Conservation (phyloP, 1,140 invertebrate species). For the Caenorhabditis brenneri region DNA sequence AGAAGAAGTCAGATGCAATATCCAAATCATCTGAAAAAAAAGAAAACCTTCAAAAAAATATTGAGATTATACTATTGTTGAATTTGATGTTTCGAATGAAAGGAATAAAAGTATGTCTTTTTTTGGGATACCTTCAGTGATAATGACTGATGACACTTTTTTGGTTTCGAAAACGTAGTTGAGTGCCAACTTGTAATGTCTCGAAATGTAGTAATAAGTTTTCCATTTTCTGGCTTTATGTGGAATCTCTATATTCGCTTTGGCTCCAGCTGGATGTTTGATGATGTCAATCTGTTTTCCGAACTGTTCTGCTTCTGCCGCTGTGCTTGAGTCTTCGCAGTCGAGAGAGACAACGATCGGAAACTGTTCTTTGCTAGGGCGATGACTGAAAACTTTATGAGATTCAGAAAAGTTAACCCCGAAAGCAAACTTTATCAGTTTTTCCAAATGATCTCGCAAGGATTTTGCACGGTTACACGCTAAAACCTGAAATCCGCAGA, state of each 20-base stretch:
- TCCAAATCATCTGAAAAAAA: constrained; percentile 88
- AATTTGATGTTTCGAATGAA: too few species aligned
- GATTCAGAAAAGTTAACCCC: too few species aligned
- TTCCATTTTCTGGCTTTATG: constrained; percentile 88
- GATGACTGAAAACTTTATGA: constrained; percentile 79
- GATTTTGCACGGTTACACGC: constrained; percentile 87
- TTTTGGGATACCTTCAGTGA: constrained; percentile 95
- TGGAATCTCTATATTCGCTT: constrained; percentile 83
- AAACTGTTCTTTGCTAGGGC: constrained; percentile 83
- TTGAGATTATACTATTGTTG: too few species aligned
- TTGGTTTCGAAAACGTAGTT: constrained; percentile 85
- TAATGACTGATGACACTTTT: constrained; percentile 85
- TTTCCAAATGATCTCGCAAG: constrained; percentile 85
- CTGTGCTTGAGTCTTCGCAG: constrained; percentile 84
- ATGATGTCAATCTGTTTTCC: constrained; percentile 81
- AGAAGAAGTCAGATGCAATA: constrained; percentile 92
- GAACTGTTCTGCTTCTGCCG: constrained; percentile 82
- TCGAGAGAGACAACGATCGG: constrained; percentile 96
- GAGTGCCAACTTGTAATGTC: constrained; percentile 94
- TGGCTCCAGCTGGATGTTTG: constrained; percentile 84
- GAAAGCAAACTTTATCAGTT: constrained; percentile 87
- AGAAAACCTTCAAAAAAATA: neutral
- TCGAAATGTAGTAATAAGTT: constrained; percentile 93
- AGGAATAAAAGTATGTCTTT: too few species aligned
- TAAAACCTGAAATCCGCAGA: constrained; percentile 80